These are phyloP conservation scores for Oryctolagus cuniculus DNA, from an alignment of 2,113 vertebrate species.

Conservation along the genomic window DNA sequence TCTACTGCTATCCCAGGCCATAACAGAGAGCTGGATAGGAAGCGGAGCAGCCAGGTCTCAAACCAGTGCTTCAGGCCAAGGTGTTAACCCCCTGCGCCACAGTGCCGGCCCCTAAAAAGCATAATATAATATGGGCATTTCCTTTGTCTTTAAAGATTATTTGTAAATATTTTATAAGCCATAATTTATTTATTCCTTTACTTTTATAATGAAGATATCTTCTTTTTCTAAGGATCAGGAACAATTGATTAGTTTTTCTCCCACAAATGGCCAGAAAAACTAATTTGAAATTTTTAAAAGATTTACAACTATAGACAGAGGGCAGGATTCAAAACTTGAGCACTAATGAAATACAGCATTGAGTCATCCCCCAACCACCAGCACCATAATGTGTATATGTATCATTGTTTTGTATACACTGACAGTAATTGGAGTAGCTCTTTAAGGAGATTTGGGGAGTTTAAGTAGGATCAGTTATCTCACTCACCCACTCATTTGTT, in stretches of 20 bases:
- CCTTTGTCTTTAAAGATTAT: constrained; percentile 29
- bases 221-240: constrained; percentile 53
- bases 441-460: neutral
- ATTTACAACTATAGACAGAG: neutral
- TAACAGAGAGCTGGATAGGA: no score
- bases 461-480: no score
- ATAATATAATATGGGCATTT: neutral
- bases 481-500: neutral
- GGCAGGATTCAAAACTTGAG: neutral
- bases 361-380: neutral
- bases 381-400: neutral
- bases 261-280: neutral
- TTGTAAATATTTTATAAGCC: constrained; percentile 37
- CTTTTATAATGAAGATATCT: neutral
- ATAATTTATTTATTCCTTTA: constrained; percentile 6
- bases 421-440: neutral
- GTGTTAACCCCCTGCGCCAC: no score
- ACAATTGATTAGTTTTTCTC: neutral
- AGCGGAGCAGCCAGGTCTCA: no score
- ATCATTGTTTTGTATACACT: neutral
- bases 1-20: no score
- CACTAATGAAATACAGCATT: neutral
- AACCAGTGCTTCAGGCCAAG: no score
- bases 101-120: no score
- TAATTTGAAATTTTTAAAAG: constrained; percentile 47